Percentiles rank a stretch among this genome's conserved stretches.
phyloP scores from a whole-genome alignment of 2,888 invertebrate species.

The Euspilapteryx auroguttella region DNA sequence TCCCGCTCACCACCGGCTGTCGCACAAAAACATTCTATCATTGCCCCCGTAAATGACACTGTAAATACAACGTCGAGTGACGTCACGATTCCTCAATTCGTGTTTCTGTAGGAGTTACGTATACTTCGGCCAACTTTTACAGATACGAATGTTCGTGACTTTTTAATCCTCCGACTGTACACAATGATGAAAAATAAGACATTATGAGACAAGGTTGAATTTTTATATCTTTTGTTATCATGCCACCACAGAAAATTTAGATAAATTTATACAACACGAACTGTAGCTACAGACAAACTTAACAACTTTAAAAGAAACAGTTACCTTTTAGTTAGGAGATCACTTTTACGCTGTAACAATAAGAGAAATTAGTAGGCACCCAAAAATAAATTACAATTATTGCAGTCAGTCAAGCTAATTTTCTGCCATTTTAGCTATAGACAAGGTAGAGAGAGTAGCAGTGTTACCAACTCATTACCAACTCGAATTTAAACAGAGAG shows the following conservation, averaged over 20 bases:
- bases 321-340: too few relatives aligned
- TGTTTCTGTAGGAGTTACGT: conserved; percentile 38
- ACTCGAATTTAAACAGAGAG: too few relatives aligned
- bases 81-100: conserved; percentile 52
- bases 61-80: conserved; percentile 49
- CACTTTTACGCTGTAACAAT: too few relatives aligned
- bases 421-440: conserved; percentile 52
- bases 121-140: conserved; percentile 24
- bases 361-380: conserved; percentile 16
- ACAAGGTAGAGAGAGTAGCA: conserved; percentile 13
- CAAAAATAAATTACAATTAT: conserved; percentile 53
- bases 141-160: conserved; percentile 25
- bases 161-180: conserved; percentile 29
- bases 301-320: too few relatives aligned
- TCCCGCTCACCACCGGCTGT: conserved; percentile 24
- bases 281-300: not conserved
- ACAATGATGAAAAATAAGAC: conserved; percentile 37
- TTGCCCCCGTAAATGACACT: conserved; percentile 19
- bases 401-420: conserved; percentile 45
- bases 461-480: not conserved
- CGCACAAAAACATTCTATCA: conserved; percentile 35
- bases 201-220: conserved; percentile 33
- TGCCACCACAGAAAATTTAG: conserved; percentile 41
- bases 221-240: conserved; percentile 60
- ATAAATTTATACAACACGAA: too few relatives aligned